Conservation (phyloP, 2,797 vertebrate species). For the Epinephelus coioides region DNA sequence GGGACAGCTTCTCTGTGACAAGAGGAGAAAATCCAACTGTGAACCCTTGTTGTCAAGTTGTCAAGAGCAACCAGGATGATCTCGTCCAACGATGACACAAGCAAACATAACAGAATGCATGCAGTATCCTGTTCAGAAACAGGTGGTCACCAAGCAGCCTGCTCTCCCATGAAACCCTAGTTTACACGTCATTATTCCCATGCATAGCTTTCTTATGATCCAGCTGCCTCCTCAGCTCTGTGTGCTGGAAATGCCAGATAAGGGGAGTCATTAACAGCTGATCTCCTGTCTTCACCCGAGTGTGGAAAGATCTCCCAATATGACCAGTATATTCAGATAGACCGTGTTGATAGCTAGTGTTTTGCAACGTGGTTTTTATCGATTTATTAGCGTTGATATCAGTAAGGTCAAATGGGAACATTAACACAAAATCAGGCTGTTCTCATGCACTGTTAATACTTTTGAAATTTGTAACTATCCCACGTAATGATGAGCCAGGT, state of each 20-base stretch:
- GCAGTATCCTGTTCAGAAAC: conserved; percentile 21
- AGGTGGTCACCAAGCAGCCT: conserved; percentile 35
- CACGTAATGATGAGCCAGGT: no score
- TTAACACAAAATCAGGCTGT: no score
- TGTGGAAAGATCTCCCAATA: background rate
- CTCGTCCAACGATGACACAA: conserved; percentile 7
- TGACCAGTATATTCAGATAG: background rate
- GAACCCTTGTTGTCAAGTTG: background rate
- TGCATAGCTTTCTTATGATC: conserved; percentile 35
- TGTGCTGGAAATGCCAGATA: conserved; percentile 16
- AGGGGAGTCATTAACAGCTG: conserved; percentile 32
- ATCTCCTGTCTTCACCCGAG: conserved; percentile 4
- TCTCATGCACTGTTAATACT: no score
- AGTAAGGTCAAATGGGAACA: no score
- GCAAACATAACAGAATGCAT: conserved; percentile 7
- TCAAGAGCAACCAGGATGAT: conserved; percentile 4
- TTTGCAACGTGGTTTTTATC: no score
- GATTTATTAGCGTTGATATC: no score
- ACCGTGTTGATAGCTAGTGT: background rate
- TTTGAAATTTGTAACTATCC: no score
- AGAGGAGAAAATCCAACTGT: background rate
- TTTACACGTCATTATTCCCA: conserved; percentile 15
- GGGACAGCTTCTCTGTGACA: background rate
- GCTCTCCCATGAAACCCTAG: conserved; percentile 37
- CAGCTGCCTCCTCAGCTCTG: conserved; percentile 24